Percentiles rank a stretch among this genome's conserved stretches.
phyloP scores from a whole-genome alignment of 2,888 invertebrate genomes.

The Tetranychus piercei region DNA sequence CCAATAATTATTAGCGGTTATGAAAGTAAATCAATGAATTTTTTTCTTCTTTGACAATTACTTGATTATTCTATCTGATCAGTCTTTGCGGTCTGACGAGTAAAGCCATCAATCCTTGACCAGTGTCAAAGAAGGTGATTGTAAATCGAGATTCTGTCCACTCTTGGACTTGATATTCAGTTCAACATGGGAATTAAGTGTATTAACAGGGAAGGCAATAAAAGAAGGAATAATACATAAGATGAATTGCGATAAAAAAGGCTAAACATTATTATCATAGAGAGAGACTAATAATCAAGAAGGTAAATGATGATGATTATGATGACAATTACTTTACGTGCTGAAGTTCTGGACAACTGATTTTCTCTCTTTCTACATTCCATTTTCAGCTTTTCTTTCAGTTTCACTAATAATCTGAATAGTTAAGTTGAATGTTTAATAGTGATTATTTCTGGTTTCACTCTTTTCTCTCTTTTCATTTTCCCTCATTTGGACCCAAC shows the following conservation, averaged over 20 bases:
- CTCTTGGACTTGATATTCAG: too few relatives aligned
- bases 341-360: neutral
- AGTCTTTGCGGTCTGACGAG: neutral
- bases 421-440: too few relatives aligned
- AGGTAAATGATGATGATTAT: neutral
- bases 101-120: neutral
- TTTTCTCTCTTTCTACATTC: neutral
- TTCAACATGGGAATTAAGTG: too few relatives aligned
- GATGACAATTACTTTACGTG: constrained; percentile 1
- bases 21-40: neutral
- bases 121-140: neutral
- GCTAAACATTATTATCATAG: neutral
- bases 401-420: neutral
- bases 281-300: neutral
- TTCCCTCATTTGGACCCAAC: too few relatives aligned
- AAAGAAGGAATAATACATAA: neutral
- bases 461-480: too few relatives aligned
- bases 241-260: neutral
- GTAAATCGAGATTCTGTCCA: too few relatives aligned
- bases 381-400: too few relatives aligned
- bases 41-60: neutral
- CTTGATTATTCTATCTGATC: neutral
- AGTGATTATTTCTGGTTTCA: too few relatives aligned
- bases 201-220: too few relatives aligned
- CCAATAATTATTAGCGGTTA: neutral